Evolutionary conservation across 1,140 invertebrate genomes (phyloP), one percentile per base, ranked within the genome.

Genomic region (Aphelenchoides fujianensis): DNA sequence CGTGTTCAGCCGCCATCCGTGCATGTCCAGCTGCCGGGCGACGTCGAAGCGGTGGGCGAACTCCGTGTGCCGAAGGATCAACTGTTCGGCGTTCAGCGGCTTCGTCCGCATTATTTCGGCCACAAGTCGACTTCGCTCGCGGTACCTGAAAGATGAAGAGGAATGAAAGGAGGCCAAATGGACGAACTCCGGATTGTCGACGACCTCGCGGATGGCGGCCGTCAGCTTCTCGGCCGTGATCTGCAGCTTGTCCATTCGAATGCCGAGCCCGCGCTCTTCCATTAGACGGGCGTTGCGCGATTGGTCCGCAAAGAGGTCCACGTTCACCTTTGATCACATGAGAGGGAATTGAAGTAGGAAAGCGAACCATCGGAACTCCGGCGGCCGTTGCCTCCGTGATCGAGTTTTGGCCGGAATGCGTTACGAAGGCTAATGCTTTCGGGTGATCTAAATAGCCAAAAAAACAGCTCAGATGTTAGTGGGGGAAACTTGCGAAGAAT

Each of bases 301-400:
- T 76, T 91, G 90, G 83, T 91, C 86, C 87, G 41, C 89, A 87
- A 23, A 90, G 85, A 37, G 90, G 90, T 57, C 90, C 86, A 2
- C 88, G 89, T 19, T 48, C 23, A 12, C 12, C 12, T 12, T 48
- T 48, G 12, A 48, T 12, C 12, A 48, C 12, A 12, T 12, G 12
- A 12, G 41, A 48, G 12, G 23, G 23, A 48, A 12, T 23, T 12
- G 23, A 61, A 27, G 36, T 30, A 16, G 1, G 28, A 30, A 61
- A 19, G 16, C 16, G 16, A 34, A 91, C 83, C 5, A 91, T 85
- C 1, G 90, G 90, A 9, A 89, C 88, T 78, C 88, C 88, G 70
- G 89, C 87, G 81, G 89, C 88, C 9, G 90, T 82, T 1, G 90
- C 88, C 84, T 91, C 90, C 71, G 88, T 88, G 9, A 88, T 85